Base-by-base conservation (phyloP, 2,113 vertebrate species). In the Barnardius zonarius region DNA sequence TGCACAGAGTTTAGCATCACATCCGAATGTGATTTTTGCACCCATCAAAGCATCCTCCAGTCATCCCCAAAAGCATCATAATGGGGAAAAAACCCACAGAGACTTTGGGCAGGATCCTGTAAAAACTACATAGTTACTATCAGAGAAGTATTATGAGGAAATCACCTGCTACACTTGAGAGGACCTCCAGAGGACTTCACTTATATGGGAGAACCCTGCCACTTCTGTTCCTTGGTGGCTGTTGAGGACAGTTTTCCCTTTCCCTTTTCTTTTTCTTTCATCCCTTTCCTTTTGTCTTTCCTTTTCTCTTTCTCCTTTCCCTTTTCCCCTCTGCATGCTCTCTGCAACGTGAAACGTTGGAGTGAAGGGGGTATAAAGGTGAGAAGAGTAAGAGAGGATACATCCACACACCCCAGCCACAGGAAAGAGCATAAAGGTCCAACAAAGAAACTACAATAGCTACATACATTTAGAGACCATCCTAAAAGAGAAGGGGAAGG, bases 151-250 rank as follows among this genome's bases (percentile, higher is more conserved):
- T 11, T 75, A 46, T 44, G 27, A 69, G 13, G 7, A 13, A 73
- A 43, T 8, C 11, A 43, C 6, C 27, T 81, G 25, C 39, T 66
- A 8, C 37, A 41, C 10, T 13, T 17, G 5, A 67, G n/a, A 68
- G 31, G 31, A 41, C 8, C 4, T 67, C 24, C 22, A 86, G 31
- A 63, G 35, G 30, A 46, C 9, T 70, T 11, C 33, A 44, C 4
- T 70, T 1, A 0, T 46, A 23, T 20, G 2, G 20, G 33, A 66
- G 13, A 70, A 2, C 3, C 4, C 19, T 57, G 9, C 2, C 19
- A n/a, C 17, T 61, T 62, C 28, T 51, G 0, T 43, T 85, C 13
- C 5, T 74, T 74, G 30, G 6, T 68, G 48, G 4, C 16, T 64
- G 5, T 2, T 35, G 17, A 31, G 3, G 3, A 48, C 10, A 44